Conservation (phyloP, 2,797 vertebrate species). For the Danio aesculapii region DNA sequence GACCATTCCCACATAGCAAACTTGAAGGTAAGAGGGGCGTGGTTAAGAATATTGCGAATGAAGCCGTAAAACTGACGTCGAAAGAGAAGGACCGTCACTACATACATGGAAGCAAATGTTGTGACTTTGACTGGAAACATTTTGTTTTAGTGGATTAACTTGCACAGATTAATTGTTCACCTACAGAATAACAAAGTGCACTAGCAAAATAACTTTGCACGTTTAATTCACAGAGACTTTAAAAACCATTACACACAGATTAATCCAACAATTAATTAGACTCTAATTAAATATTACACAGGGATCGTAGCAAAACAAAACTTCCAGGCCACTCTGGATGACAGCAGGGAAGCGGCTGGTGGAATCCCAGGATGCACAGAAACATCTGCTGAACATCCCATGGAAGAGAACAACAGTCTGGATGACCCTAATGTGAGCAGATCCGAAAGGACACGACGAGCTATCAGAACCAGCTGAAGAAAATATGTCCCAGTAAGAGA, state of each 20-base stretch:
- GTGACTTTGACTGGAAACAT: no score
- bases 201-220: no score
- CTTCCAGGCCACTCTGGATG: not conserved
- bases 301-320: not conserved
- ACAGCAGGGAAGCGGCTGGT: conserved; percentile 9
- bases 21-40: no score
- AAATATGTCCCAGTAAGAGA: conserved; percentile 25
- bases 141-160: no score
- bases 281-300: not conserved
- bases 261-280: not conserved
- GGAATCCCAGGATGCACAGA: conserved; percentile 37
- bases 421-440: conserved; percentile 19
- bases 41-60: no score
- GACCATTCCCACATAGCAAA: no score
- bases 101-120: no score
- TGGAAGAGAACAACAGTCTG: conserved; percentile 25
- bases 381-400: conserved; percentile 30
- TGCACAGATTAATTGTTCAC: no score
- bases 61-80: no score
- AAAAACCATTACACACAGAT: not conserved
- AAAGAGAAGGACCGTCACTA: no score
- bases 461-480: conserved; percentile 38
- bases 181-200: no score
- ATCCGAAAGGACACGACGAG: conserved; percentile 40
- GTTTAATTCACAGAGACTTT: no score